Conservation (phyloP, 2,888 invertebrate genomes). For the Stenichneumon culpator region DNA sequence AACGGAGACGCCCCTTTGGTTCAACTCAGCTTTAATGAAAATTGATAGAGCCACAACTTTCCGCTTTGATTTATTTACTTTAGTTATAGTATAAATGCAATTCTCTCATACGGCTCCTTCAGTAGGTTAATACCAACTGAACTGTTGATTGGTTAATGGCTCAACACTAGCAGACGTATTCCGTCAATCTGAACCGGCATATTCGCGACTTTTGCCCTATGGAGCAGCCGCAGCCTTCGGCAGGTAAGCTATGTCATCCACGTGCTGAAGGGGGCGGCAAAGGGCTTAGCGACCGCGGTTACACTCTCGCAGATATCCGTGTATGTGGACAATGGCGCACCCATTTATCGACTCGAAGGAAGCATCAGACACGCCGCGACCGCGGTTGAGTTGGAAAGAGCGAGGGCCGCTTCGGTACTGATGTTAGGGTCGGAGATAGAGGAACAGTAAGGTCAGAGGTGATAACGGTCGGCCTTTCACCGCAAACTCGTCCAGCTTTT, state of each 20-base stretch:
- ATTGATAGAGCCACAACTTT: background rate
- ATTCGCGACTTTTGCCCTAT: background rate
- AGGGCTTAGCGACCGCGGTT: slow-evolving; percentile 21
- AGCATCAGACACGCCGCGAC: slow-evolving; percentile 28
- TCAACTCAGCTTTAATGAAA: background rate
- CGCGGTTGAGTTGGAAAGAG: slow-evolving; percentile 18
- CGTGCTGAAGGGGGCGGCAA: background rate
- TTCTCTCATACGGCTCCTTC: background rate
- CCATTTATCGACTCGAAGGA: slow-evolving; percentile 66
- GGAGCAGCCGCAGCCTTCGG: background rate
- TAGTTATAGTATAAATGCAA: no score
- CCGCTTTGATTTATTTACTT: no score
- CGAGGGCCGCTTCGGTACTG: slow-evolving; percentile 10
- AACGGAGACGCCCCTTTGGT: background rate
- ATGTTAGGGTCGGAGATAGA: slow-evolving; percentile 35
- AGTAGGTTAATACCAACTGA: background rate
- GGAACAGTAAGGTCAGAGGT: slow-evolving; percentile 56
- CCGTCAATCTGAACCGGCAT: background rate
- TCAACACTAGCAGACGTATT: background rate
- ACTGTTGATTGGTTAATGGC: background rate
- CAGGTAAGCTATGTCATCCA: background rate
- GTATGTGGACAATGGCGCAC: slow-evolving; percentile 60
- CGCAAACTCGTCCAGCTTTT: slow-evolving; percentile 24
- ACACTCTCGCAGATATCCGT: slow-evolving; percentile 17
- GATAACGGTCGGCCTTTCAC: slow-evolving; percentile 37